These are phyloP conservation scores for Pongo pygmaeus DNA, from an alignment of 2,113 vertebrate species.

Conservation along the genomic window DNA sequence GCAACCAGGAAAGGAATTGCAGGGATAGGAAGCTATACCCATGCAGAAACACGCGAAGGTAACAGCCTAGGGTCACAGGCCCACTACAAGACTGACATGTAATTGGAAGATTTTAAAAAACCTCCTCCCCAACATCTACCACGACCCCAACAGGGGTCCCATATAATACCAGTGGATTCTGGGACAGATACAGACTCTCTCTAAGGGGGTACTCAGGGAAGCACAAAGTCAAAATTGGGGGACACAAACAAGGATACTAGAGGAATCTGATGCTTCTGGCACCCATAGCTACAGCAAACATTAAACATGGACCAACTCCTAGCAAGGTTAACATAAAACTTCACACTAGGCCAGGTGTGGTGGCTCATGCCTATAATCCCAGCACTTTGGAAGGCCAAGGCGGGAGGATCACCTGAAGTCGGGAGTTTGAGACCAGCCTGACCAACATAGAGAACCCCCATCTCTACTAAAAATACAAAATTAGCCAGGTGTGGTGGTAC, in stretches of 20 bases:
- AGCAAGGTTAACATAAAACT: background rate
- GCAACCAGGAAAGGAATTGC: too few relatives aligned
- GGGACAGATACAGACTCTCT: background rate
- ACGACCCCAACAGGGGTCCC: rapidly evolving
- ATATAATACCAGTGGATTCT: background rate
- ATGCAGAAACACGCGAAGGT: background rate
- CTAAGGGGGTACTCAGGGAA: background rate
- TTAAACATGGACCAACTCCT: background rate
- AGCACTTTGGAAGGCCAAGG: too few relatives aligned
- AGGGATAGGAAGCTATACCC: background rate
- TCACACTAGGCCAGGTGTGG: background rate
- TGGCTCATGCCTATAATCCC: too few relatives aligned
- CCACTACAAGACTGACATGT: too few relatives aligned
- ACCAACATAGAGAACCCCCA: too few relatives aligned
- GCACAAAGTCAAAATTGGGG: background rate
- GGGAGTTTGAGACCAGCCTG: too few relatives aligned
- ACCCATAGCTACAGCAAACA: rapidly evolving
- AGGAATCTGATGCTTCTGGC: rapidly evolving
- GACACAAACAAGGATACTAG: background rate
- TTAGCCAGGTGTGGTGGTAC: too few relatives aligned
- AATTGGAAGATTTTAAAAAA: background rate
- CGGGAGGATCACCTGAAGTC: too few relatives aligned
- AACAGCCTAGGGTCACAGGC: background rate
- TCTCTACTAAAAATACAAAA: too few relatives aligned
- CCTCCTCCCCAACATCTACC: too few relatives aligned